These are phyloP conservation scores for Schmidtea mediterranea DNA, from an alignment of 1,140 invertebrate species.

Conservation along the genomic window DNA sequence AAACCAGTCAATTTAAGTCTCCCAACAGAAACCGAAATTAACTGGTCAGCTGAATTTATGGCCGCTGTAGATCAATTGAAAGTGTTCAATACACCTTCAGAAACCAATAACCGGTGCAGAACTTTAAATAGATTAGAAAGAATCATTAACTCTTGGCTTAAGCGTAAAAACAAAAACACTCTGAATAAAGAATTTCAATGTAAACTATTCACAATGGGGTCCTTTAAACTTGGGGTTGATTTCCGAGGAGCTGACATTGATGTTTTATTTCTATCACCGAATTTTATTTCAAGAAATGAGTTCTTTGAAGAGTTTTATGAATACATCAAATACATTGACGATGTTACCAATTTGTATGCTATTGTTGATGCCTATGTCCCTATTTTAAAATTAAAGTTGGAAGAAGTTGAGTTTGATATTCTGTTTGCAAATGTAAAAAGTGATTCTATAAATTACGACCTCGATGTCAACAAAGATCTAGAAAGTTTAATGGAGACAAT, in stretches of 20 bases:
- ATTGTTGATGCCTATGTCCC: conserved; percentile 93
- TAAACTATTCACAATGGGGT: conserved; percentile 96
- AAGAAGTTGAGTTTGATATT: conserved; percentile 1
- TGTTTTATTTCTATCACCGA: conserved; percentile 77
- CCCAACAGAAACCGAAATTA: too few species aligned
- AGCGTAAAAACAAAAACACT: too few species aligned
- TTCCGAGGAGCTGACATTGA: conserved; percentile 84
- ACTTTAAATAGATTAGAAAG: too few species aligned
- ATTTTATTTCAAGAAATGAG: conserved; percentile 68
- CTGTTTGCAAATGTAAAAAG: conserved; percentile 1
- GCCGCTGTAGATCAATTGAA: too few species aligned
- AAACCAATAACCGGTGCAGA: too few species aligned
- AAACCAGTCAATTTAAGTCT: too few species aligned
- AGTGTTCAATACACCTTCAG: too few species aligned
- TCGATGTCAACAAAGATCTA: too few species aligned
- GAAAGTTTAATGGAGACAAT: conserved; percentile 1
- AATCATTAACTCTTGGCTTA: too few species aligned
- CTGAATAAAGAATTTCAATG: conserved; percentile 31
- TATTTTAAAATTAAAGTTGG: not conserved
- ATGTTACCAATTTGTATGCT: conserved; percentile 55
- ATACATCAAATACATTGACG: conserved; percentile 51
- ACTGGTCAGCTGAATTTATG: too few species aligned
- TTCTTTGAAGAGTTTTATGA: conserved; percentile 85
- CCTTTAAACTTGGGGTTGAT: conserved; percentile 66
- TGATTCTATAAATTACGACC: not conserved